These are phyloP conservation scores for Mythimna loreyi DNA, from an alignment of 2,888 invertebrate species.

Conservation along the genomic window DNA sequence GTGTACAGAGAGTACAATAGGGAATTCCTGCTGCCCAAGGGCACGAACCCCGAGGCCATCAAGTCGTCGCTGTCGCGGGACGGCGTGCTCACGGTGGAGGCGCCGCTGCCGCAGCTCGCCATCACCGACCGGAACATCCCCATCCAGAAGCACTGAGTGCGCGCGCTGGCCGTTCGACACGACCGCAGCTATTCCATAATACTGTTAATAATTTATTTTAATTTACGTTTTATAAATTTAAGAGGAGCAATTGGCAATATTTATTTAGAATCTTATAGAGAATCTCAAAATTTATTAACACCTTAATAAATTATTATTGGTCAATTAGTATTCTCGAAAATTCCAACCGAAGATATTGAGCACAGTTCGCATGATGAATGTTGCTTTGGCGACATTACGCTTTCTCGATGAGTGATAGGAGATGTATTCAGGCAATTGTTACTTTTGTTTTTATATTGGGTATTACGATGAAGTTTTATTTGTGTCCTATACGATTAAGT, in stretches of 20 bases:
- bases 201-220: slow-evolving; percentile 90
- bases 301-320: slow-evolving; percentile 70
- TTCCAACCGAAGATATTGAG: slow-evolving; percentile 74
- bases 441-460: slow-evolving; percentile 78
- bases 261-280: slow-evolving; percentile 87
- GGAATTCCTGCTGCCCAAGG: slow-evolving; percentile 98
- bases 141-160: slow-evolving; percentile 92
- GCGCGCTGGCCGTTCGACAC: slow-evolving; percentile 70
- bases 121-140: slow-evolving; percentile 96
- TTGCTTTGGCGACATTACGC: slow-evolving; percentile 79
- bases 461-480: slow-evolving; percentile 65
- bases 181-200: slow-evolving; percentile 89
- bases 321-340: slow-evolving; percentile 77
- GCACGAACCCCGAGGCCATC: slow-evolving; percentile 98
- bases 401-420: slow-evolving; percentile 82
- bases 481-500: slow-evolving; percentile 62
- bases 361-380: slow-evolving; percentile 78
- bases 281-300: slow-evolving; percentile 87
- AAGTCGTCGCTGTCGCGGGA: slow-evolving; percentile 99
- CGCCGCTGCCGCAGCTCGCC: slow-evolving; percentile 97
- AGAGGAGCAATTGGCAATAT: slow-evolving; percentile 84
- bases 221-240: slow-evolving; percentile 86
- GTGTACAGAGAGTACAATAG: slow-evolving; percentile 99
- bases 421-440: slow-evolving; percentile 78
- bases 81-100: slow-evolving; percentile 99